Percentiles rank a stretch among this genome's conserved stretches.
These are phyloP conservation scores for Agapornis roseicollis DNA, from an alignment of 2,113 vertebrate genomes.

Conservation along the genomic window DNA sequence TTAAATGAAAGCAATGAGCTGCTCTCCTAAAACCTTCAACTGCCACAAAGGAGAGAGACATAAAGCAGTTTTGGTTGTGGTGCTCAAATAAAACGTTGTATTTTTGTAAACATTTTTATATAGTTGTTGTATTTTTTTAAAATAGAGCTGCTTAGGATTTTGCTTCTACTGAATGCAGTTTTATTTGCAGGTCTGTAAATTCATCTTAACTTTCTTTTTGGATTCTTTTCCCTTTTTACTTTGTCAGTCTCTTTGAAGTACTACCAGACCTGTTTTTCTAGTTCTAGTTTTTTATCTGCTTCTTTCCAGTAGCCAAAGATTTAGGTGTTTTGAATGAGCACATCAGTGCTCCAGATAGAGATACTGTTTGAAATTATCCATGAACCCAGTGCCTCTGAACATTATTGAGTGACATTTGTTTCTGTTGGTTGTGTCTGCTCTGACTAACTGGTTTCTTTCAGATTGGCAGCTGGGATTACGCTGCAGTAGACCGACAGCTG, in stretches of 20 bases:
- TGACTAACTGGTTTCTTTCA: conserved; percentile 90
- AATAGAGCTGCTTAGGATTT: background rate
- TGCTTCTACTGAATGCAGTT: background rate
- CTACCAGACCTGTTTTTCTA: conserved; percentile 70
- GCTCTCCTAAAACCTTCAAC: background rate
- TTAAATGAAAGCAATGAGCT: background rate
- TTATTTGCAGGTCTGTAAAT: conserved; percentile 17
- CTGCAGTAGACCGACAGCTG: conserved; percentile 75
- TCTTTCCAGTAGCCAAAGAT: conserved; percentile 79
- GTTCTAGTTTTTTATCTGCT: conserved; percentile 72
- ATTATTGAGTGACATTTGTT: conserved; percentile 91
- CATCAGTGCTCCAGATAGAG: conserved; percentile 79
- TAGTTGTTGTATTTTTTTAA: background rate
- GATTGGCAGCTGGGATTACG: conserved; percentile 85
- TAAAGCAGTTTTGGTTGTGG: background rate
- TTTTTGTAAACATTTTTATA: background rate
- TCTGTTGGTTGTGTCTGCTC: conserved; percentile 86
- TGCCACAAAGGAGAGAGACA: background rate
- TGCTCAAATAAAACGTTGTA: background rate
- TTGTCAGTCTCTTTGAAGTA: conserved; percentile 72
- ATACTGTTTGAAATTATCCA: conserved; percentile 88
- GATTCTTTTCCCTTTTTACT: conserved; percentile 18
- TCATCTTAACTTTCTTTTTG: conserved; percentile 12
- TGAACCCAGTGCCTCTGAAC: conserved; percentile 77
- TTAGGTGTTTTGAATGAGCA: conserved; percentile 82